Base-by-base conservation (phyloP, 2,797 vertebrate species). In the Cryptoblepharus egeriae region DNA sequence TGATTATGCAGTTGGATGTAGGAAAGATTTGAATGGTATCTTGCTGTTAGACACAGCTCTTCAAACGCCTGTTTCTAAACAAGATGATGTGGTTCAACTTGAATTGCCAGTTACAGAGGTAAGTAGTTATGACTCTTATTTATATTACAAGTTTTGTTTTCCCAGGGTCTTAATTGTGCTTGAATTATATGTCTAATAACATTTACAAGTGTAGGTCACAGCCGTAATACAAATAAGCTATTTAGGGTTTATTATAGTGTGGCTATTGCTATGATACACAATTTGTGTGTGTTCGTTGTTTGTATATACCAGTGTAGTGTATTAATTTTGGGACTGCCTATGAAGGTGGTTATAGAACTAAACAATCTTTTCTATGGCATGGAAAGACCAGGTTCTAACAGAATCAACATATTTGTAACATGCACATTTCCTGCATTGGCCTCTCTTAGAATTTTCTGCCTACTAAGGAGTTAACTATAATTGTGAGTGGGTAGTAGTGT, bases 71-170 rank as follows among this genome's bases (percentile, higher is more conserved):
- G 98, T 99, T 92, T 95, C 97, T 84, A 99, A 99, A 92, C 97
- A 98, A 79, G 99, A 99, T 96, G 99, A 99, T 2, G 96, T 97
- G 94, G 98, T 99, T 92, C 98, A 99, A 94, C 97, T 99, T 95
- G 99, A 99, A 95, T 95, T 99, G 92, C 98, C 98, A 0, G 98
- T 99, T 92, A 99, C 99, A 68, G 98, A 99, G 98, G 99, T 99
- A 96, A 96, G 97, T 84, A 58, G 24, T 60, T 35, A 60, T 3
- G 67, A 2, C 0, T 68, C 0, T 64, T 64, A 35, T 42, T 81
- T 84, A 70, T 82, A 77, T 42, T 87, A 11, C 18, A 64, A 20
- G 45, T 39, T 5, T 74, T 65, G n/a, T 42, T 30, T 20, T 30
- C 67, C 37, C 65, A 68, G 7, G 24, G 11, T 58, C 35, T 24